Percentiles rank a stretch among this genome's conserved stretches.
These are phyloP conservation scores for Heliothis subflexa DNA, from an alignment of 1,140 invertebrate genomes.

Conservation along the genomic window DNA sequence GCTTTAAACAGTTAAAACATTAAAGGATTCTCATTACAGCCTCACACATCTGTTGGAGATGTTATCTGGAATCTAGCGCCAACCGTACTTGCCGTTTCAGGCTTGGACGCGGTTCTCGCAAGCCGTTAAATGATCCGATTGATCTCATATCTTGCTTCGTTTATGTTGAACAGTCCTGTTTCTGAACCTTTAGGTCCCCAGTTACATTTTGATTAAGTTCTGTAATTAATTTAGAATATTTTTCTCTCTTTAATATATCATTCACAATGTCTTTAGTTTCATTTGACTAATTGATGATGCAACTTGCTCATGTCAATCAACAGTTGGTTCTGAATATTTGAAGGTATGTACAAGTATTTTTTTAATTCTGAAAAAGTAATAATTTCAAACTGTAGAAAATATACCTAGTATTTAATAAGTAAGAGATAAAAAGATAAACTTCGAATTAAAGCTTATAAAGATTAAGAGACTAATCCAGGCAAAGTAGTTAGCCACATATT, in stretches of 20 bases:
- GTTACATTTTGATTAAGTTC: constrained; percentile 28
- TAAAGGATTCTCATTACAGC: constrained; percentile 31
- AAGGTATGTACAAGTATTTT: too few species aligned
- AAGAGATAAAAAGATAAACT: neutral
- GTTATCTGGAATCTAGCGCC: constrained; percentile 58
- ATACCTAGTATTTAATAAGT: too few species aligned
- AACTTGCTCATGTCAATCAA: too few species aligned
- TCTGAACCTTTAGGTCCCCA: constrained; percentile 38
- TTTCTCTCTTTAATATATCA: too few species aligned
- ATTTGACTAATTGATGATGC: too few species aligned
- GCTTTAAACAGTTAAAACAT: neutral
- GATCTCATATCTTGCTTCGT: constrained; percentile 61
- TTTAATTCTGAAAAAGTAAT: too few species aligned
- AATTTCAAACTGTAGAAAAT: too few species aligned
- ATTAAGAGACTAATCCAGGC: neutral
- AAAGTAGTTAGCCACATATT: constrained; percentile 22
- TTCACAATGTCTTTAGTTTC: too few species aligned
- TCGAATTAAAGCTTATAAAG: constrained; percentile 6
- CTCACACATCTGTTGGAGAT: constrained; percentile 46
- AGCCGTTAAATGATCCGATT: constrained; percentile 69
- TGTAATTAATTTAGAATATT: constrained; percentile 5
- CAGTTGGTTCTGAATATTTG: too few species aligned
- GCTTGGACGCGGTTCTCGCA: constrained; percentile 62
- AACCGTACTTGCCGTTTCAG: constrained; percentile 56
- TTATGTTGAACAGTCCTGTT: constrained; percentile 62